Conservation (phyloP, 2,113 vertebrate species). For the Boulengeromyrus knoepffleri region DNA sequence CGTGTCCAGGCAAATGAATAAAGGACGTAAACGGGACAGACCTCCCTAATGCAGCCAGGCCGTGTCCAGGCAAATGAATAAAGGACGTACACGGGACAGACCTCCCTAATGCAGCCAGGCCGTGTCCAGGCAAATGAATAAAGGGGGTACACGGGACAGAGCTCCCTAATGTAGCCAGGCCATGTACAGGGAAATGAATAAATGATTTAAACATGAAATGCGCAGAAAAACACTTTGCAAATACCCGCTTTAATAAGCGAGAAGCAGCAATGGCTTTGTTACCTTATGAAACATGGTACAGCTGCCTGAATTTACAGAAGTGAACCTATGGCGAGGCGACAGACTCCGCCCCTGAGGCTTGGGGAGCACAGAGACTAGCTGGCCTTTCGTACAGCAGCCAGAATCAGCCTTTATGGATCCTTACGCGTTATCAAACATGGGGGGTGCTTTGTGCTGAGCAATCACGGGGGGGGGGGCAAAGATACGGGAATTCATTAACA, state of each 20-base stretch:
- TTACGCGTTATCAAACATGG: conserved; percentile 20
- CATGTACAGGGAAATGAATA: neutral
- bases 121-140: neutral
- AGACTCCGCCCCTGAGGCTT: neutral
- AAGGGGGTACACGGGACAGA: neutral
- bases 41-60: neutral
- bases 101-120: neutral
- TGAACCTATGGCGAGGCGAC: neutral
- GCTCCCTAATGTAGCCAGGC: too few species aligned
- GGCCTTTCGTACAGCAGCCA: neutral
- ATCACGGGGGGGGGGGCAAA: conserved; percentile 61
- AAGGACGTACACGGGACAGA: neutral
- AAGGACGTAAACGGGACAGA: neutral
- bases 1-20: neutral
- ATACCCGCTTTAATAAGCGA: neutral
- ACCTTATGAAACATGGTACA: neutral
- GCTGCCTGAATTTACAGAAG: neutral
- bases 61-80: neutral
- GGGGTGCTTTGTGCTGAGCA: conserved; percentile 62
- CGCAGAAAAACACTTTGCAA: neutral
- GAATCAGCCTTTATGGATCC: conserved; percentile 9
- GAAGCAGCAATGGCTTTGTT: neutral
- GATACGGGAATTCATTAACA: conserved; percentile 85
- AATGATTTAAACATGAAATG: neutral
- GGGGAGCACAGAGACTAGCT: neutral